Conservation (phyloP, 2,113 vertebrate genomes). For the Pardalotus punctatus region DNA sequence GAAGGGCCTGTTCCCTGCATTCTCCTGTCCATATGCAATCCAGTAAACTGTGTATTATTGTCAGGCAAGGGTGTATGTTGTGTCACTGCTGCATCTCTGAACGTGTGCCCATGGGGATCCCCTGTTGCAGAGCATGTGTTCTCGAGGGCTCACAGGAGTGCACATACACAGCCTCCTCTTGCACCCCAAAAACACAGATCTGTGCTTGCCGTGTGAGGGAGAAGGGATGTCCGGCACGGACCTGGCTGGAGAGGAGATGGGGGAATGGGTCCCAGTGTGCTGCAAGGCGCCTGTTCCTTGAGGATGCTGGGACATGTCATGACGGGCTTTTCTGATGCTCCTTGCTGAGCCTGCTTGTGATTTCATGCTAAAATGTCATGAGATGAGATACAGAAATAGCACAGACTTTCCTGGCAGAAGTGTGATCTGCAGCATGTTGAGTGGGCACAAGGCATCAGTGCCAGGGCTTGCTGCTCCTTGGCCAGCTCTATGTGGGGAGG, state of each 20-base stretch:
- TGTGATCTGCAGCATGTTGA: neutral
- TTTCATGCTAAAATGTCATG: neutral
- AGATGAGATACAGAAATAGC: conserved; percentile 1
- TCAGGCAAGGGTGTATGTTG: neutral
- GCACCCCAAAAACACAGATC: neutral
- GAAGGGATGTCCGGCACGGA: neutral
- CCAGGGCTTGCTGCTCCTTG: neutral
- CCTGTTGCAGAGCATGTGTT: fast-evolving
- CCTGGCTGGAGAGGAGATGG: neutral
- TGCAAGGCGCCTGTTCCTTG: fast-evolving
- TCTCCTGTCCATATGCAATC: neutral
- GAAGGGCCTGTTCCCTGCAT: neutral
- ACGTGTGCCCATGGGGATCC: fast-evolving
- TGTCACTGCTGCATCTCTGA: neutral
- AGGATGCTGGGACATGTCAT: neutral
- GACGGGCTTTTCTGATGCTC: neutral
- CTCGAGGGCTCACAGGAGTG: neutral
- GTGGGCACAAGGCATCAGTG: neutral
- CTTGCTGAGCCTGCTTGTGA: neutral
- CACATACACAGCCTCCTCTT: fast-evolving
- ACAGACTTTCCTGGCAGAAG: neutral
- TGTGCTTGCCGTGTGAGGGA: neutral
- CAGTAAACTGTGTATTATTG: neutral
- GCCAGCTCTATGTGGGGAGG: neutral
- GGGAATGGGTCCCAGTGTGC: neutral